phyloP scores from a whole-genome alignment of 1,140 invertebrate genomes.

The Portunus trituberculatus region DNA sequence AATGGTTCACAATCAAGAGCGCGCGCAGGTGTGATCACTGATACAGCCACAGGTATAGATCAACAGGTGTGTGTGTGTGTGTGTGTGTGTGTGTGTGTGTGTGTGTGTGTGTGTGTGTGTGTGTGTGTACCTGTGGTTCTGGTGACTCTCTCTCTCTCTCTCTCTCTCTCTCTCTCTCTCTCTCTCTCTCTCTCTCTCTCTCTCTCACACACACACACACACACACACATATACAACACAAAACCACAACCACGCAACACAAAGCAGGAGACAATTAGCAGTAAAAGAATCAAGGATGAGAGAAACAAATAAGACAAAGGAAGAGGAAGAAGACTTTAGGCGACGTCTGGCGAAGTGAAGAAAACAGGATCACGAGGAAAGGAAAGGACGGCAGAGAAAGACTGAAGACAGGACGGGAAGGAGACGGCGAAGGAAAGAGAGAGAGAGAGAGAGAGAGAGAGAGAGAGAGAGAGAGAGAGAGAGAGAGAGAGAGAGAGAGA shows the following conservation, averaged over 20 bases:
- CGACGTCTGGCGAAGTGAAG: not conserved
- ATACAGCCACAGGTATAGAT: no score
- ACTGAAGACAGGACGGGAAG: not conserved
- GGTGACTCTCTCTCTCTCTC: not conserved
- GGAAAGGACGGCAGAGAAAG: not conserved
- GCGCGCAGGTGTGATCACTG: not conserved
- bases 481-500: not conserved
- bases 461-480: constrained; percentile 5
- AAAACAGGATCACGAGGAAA: not conserved
- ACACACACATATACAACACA: not conserved
- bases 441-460: not conserved
- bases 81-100: constrained; percentile 37
- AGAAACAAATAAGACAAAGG: not conserved
- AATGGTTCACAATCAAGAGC: not conserved
- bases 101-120: constrained; percentile 37
- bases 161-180: constrained; percentile 49
- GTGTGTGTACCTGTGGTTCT: not conserved
- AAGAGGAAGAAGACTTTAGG: not conserved
- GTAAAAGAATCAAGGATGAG: not conserved
- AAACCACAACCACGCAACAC: not conserved
- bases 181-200: constrained; percentile 50
- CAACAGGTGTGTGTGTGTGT: constrained; percentile 23
- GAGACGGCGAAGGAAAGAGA: not conserved
- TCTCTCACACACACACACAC: not conserved
- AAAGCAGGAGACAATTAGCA: not conserved